Base-by-base conservation (phyloP, 2,113 vertebrate species). In the Pelmatolapia mariae region DNA sequence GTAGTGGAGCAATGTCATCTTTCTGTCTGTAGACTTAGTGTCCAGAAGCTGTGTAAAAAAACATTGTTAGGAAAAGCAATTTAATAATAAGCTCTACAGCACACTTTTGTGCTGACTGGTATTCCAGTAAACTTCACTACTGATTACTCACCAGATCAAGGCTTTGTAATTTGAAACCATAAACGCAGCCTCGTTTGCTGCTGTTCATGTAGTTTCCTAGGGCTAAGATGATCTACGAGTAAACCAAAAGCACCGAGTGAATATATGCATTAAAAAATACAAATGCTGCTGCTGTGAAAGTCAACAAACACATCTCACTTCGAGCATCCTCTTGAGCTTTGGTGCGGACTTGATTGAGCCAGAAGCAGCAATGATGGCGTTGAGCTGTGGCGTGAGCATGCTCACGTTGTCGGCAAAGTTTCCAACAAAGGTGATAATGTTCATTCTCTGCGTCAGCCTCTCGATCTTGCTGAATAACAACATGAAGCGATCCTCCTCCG, bases 151-250 rank as follows among this genome's bases (percentile, higher is more conserved):
- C 97, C 95, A 97, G 94, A 91, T 97, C 97, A 84, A 98, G 95
- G 95, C 98, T 98, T 94, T 98, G 98, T 33, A 98, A 94, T 92
- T 98, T 98, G 91, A 99, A 99, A 79, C 98, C 98, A 2, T 99
- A 99, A 85, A 99, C 98, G 0, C 97, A 97, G 1, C 98, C 98
- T 19, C 98, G 96, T 93, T 98, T 99, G 95, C 98, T 98, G 95
- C 98, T 99, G 94, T 99, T 99, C 98, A 99, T 99, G 95, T 99
- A 99, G 95, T 99, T 99, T 50, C 98, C 98, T 76, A 99, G 84
- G 0, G 98, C 98, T 88, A 99, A 92, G 85, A 99, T 99, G 91
- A 99, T 98, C 98, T 99, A 90, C 10, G 81, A 45, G 87, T 1
- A 71, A 22, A 71, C 12, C 50, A 80, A 31, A 89, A 86, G 4